Conservation (phyloP, 1,140 invertebrate species). For the Papilio aristodemus region DNA sequence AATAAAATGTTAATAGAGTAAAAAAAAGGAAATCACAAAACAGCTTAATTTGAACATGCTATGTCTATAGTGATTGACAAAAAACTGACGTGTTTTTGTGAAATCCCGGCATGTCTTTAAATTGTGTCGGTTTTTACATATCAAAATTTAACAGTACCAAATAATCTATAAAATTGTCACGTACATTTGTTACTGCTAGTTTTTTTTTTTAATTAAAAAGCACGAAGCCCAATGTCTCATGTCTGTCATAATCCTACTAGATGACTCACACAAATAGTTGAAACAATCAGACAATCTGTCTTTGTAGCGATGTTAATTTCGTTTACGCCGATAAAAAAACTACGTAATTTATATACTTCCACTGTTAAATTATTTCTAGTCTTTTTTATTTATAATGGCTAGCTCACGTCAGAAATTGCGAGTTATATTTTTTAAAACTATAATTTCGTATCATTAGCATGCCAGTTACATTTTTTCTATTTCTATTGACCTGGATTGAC, state of each 20-base stretch:
- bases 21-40: too few species aligned
- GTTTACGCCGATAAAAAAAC: slow-evolving; percentile 25
- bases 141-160: too few species aligned
- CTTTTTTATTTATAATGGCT: not conserved
- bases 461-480: not conserved
- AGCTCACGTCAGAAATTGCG: not conserved
- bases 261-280: slow-evolving; percentile 35
- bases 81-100: too few species aligned
- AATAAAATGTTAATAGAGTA: too few species aligned
- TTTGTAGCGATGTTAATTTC: slow-evolving; percentile 33
- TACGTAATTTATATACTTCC: not conserved
- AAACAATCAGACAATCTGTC: slow-evolving; percentile 38
- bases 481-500: not conserved
- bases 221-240: not conserved
- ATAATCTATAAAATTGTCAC: too few species aligned
- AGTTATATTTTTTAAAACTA: slow-evolving; percentile 1
- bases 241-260: slow-evolving; percentile 4
- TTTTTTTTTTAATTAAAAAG: not conserved
- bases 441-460: slow-evolving; percentile 10
- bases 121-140: too few species aligned
- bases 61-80: too few species aligned
- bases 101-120: too few species aligned
- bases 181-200: too few species aligned
- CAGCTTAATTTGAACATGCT: too few species aligned
- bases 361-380: not conserved